A percentile compares a stretch with the other conserved stretches of the same genome.
Evolutionary conservation across 2,113 vertebrate species (phyloP).

Genomic region (Lamprotornis superbus): DNA sequence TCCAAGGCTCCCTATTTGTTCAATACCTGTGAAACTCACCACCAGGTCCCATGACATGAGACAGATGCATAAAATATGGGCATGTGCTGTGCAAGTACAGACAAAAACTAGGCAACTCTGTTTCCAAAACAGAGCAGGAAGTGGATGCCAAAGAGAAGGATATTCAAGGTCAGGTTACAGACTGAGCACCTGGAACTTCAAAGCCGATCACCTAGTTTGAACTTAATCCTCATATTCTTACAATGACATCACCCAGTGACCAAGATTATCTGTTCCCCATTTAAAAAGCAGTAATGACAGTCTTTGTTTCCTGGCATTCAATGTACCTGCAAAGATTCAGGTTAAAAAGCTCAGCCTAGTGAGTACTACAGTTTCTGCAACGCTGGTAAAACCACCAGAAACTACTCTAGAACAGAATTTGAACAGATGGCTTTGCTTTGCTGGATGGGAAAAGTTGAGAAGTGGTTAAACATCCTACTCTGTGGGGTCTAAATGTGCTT

Average conservation of each 20-base stretch:
- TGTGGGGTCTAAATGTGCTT: background rate
- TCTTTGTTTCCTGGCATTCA: background rate
- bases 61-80: background rate
- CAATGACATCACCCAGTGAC: background rate
- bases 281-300: background rate
- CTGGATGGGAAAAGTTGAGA: background rate
- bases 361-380: background rate
- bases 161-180: background rate
- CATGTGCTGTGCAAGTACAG: background rate
- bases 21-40: background rate
- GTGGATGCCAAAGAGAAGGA: background rate
- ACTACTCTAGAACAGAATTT: background rate
- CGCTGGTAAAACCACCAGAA: background rate
- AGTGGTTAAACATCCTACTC: background rate
- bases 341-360: background rate
- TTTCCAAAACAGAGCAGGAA: background rate
- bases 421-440: background rate
- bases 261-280: background rate
- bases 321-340: background rate
- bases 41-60: background rate
- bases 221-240: background rate
- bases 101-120: background rate
- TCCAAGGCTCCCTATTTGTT: background rate
- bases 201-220: background rate
- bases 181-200: slow-evolving; percentile 6